These are phyloP conservation scores for Anomalospiza imberbis DNA, from an alignment of 2,797 vertebrate genomes.

Conservation along the genomic window DNA sequence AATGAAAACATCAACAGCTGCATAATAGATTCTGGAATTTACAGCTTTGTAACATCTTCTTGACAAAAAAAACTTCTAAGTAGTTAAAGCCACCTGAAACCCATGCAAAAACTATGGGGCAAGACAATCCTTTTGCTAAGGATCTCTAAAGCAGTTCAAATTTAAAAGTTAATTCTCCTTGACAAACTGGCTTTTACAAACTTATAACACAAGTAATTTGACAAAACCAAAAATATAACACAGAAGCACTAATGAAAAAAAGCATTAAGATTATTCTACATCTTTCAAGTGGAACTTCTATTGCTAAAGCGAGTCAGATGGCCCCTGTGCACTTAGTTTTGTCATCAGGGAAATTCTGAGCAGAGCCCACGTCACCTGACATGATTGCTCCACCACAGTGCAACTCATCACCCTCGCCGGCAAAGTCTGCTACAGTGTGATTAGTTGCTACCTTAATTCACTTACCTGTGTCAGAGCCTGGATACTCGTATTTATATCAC, in stretches of 20 bases:
- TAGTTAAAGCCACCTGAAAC: neutral
- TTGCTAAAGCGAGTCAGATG: constrained; percentile 79
- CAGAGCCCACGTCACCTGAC: constrained; percentile 64
- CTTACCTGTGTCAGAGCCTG: constrained; percentile 95
- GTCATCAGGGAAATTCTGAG: constrained; percentile 80
- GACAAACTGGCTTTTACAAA: neutral
- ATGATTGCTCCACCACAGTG: constrained; percentile 66
- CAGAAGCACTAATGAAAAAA: neutral
- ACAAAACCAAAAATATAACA: neutral
- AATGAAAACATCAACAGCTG: neutral
- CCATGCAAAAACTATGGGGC: neutral
- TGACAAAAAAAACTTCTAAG: neutral
- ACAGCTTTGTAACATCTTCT: neutral
- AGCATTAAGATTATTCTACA: neutral
- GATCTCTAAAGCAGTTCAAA: neutral
- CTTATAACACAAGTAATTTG: neutral
- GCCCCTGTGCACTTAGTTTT: constrained; percentile 86
- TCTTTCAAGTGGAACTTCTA: neutral
- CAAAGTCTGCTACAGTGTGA: neutral
- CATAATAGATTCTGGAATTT: neutral
- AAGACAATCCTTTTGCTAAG: neutral
- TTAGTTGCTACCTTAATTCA: neutral
- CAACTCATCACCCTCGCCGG: constrained; percentile 82
- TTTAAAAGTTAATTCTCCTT: neutral
- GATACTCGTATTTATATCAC: constrained; percentile 96